Evolutionary conservation across 1,140 invertebrate genomes (phyloP).

Genomic region (Bombus impatiens): DNA sequence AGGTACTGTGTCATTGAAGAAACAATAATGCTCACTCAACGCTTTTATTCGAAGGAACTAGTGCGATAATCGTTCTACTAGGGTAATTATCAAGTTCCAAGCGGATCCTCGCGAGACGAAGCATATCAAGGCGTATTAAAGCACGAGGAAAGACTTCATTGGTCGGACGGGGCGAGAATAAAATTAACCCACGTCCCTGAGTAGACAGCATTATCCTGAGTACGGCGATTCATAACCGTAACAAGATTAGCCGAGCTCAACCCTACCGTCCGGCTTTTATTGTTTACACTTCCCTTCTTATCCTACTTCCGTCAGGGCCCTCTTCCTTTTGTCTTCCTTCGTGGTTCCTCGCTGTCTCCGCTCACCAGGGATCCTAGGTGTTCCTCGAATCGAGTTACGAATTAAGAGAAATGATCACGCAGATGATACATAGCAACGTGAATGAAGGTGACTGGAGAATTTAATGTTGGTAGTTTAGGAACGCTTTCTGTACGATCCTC

Average conservation of each 20-base stretch:
- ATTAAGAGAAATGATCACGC: slow-evolving; percentile 38
- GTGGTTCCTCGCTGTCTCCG: not conserved
- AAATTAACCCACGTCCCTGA: slow-evolving; percentile 64
- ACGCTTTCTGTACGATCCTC: not conserved
- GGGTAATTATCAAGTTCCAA: not conserved
- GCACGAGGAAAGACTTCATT: slow-evolving; percentile 26
- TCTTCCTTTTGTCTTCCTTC: slow-evolving; percentile 25
- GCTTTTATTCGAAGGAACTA: not conserved
- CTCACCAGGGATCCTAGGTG: not conserved
- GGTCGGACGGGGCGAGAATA: slow-evolving; percentile 44
- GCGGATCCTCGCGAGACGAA: not conserved
- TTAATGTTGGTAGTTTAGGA: not conserved
- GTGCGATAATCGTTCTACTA: not conserved
- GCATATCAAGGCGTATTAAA: not conserved
- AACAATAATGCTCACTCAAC: not conserved
- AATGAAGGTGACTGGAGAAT: not conserved
- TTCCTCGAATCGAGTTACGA: not conserved
- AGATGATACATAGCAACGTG: not conserved
- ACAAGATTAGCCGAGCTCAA: slow-evolving; percentile 66
- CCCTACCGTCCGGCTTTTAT: slow-evolving; percentile 62
- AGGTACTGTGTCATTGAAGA: too few species aligned
- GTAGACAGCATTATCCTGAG: slow-evolving; percentile 68
- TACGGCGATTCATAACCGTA: slow-evolving; percentile 69
- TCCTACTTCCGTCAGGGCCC: slow-evolving; percentile 25
- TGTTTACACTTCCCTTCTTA: slow-evolving; percentile 69